Conservation (phyloP, 2,888 invertebrate species). For the Pyralis farinalis region DNA sequence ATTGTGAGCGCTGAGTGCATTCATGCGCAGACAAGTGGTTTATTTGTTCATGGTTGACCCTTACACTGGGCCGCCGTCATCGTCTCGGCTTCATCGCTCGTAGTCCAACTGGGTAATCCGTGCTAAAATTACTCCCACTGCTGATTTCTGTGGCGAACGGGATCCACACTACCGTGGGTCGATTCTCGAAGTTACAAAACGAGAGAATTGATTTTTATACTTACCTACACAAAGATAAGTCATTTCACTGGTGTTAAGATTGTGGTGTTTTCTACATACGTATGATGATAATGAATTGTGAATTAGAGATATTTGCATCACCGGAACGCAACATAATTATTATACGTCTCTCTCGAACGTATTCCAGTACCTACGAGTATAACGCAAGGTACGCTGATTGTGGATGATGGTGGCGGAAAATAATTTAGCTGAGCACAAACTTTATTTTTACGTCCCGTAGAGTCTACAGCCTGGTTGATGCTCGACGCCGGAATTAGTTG, state of each 20-base stretch:
- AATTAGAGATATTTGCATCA: no score
- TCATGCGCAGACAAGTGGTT: no score
- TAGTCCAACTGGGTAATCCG: conserved; percentile 48
- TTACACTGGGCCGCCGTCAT: conserved; percentile 61
- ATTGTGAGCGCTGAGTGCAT: no score
- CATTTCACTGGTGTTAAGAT: no score
- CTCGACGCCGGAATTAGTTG: conserved; percentile 35
- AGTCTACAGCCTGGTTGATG: conserved; percentile 34
- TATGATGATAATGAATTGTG: no score
- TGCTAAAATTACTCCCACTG: conserved; percentile 23
- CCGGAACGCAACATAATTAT: no score
- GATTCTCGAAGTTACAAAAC: neutral
- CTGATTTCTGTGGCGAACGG: conserved; percentile 70
- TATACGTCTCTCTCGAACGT: no score
- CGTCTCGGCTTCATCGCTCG: conserved; percentile 57
- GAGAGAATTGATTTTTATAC: neutral
- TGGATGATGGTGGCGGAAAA: no score
- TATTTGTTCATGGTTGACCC: conserved; percentile 41
- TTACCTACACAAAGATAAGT: neutral
- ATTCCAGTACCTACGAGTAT: no score
- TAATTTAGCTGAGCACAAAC: conserved; percentile 17
- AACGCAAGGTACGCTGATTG: no score
- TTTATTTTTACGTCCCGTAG: conserved; percentile 41
- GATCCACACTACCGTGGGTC: conserved; percentile 56
- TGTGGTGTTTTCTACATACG: no score